A percentile compares a stretch with the other conserved stretches of the same genome.
phyloP scores from a whole-genome alignment of 92 coral and sea anemone species.

The Bergia sp. region DNA sequence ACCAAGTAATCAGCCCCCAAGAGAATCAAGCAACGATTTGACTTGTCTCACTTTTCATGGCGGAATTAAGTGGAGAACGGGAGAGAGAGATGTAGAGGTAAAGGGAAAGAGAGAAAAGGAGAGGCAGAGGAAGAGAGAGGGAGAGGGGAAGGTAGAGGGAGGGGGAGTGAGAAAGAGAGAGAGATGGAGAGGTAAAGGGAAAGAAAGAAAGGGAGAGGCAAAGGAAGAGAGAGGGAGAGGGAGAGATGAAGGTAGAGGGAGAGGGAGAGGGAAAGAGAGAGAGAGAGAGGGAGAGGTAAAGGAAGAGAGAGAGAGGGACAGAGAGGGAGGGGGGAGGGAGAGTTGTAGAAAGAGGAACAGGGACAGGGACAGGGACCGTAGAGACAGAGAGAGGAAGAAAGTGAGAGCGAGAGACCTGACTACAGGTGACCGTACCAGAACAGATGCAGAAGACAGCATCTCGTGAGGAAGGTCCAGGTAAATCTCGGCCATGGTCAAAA shows the following conservation, averaged over 20 bases:
- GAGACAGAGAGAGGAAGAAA: neutral
- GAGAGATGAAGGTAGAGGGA: neutral
- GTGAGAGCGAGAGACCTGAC: neutral
- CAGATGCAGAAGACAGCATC: slow-evolving; percentile 56
- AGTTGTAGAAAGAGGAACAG: neutral
- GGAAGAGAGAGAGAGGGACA: neutral
- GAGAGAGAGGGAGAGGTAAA: neutral
- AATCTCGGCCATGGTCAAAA: slow-evolving; percentile 84
- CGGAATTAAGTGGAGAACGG: too few species aligned
- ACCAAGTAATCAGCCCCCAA: too few species aligned
- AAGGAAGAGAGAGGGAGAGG: neutral
- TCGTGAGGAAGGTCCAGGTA: slow-evolving; percentile 92
- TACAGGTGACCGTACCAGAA: slow-evolving; percentile 58
- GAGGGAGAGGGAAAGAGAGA: neutral
- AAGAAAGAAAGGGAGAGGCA: too few species aligned
- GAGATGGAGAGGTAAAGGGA: too few species aligned
- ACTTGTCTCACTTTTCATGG: too few species aligned
- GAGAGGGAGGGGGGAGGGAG: too few species aligned
- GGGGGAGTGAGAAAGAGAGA: neutral
- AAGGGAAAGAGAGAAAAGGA: neutral
- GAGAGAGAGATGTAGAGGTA: too few species aligned
- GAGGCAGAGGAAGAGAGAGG: neutral
- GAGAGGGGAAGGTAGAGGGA: too few species aligned
- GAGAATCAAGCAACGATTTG: too few species aligned
- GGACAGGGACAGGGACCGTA: neutral